Evolutionary conservation across 1,140 invertebrate genomes (phyloP), one percentile per base, ranked within the genome.

Genomic region (Chironomus striatipennis): DNA sequence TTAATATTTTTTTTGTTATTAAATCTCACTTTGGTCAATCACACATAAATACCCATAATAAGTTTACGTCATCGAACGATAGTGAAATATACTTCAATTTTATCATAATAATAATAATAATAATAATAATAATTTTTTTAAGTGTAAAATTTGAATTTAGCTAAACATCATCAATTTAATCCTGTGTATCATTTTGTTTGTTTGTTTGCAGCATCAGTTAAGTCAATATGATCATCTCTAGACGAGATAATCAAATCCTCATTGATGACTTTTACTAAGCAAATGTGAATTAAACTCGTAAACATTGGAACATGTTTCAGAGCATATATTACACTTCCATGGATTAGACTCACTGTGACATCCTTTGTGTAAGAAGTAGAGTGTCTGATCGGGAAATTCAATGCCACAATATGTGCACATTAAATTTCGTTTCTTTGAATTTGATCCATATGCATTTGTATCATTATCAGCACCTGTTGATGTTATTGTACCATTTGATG

Each of bases 241-340:
- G 17, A 73, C 10, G 74, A 57, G 47, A 57, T 81, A 84, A 6
- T 70, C 65, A 70, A 70, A 74, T 64, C 47, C 76, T 85, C 83
- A 91, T 86, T 95, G 92, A 85, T 96, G 94, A 83, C 92, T 93
- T 81, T 95, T 95, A 83, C 93, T 96, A 75, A 97, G 85, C 80
- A 97, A 87, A 88, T 98, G 97, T 77, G 95, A 94, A 85, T 97
- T 96, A 85, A 98, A 98, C 83, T 97, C 94, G 83, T 98, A 97
- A 43, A 96, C 90, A 80, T 97, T 96, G 80, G 89, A 91, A 82
- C 94, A 96, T 79, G 92, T 90, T 83, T 96, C 93, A 34, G 95
- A 95, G 83, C 97, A 98, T 77, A 98, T 94, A 85, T 98, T 98
- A 84, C 97, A 98, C 83, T 96, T 96, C 95, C 95, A 98, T 0